A percentile compares a stretch with the other conserved stretches of the same genome.
Evolutionary conservation across 2,888 invertebrate genomes (phyloP).

Genomic region (Orthosia incerta): DNA sequence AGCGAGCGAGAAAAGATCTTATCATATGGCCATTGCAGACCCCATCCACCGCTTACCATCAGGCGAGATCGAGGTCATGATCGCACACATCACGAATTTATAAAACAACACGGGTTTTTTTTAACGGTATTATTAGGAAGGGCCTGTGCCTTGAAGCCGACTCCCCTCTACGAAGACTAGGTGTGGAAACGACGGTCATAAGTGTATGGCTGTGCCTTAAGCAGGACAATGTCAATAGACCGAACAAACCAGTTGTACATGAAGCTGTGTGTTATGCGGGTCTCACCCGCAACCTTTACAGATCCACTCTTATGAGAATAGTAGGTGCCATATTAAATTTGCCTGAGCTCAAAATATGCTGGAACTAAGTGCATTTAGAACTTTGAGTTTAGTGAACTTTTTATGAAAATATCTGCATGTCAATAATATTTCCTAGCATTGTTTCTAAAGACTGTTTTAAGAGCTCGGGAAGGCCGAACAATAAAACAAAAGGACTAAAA

Average conservation of each 20-base stretch:
- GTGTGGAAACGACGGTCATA: not conserved
- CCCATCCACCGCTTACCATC: not conserved
- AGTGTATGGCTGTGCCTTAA: conserved; percentile 25
- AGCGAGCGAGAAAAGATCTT: too few species aligned
- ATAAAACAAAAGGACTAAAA: too few species aligned
- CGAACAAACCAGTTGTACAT: conserved; percentile 21
- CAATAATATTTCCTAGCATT: too few species aligned
- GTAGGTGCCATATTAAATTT: conserved; percentile 21
- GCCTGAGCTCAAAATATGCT: conserved; percentile 1
- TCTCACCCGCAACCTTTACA: conserved; percentile 13
- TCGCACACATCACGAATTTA: too few species aligned
- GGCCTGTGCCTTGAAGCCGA: too few species aligned
- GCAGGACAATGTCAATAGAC: conserved; percentile 15
- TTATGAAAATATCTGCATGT: not conserved
- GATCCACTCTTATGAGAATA: conserved; percentile 24
- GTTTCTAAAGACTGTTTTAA: too few species aligned
- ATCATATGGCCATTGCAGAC: not conserved
- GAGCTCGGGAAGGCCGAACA: too few species aligned
- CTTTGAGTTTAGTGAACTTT: not conserved
- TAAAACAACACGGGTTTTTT: too few species aligned
- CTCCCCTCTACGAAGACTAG: too few species aligned
- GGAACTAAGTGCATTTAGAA: not conserved
- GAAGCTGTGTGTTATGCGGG: conserved; percentile 26
- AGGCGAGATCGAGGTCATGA: too few species aligned
- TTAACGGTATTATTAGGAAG: too few species aligned